These are phyloP conservation scores for Onychomys leucogaster DNA, from an alignment of 2,797 vertebrate genomes.

Conservation along the genomic window DNA sequence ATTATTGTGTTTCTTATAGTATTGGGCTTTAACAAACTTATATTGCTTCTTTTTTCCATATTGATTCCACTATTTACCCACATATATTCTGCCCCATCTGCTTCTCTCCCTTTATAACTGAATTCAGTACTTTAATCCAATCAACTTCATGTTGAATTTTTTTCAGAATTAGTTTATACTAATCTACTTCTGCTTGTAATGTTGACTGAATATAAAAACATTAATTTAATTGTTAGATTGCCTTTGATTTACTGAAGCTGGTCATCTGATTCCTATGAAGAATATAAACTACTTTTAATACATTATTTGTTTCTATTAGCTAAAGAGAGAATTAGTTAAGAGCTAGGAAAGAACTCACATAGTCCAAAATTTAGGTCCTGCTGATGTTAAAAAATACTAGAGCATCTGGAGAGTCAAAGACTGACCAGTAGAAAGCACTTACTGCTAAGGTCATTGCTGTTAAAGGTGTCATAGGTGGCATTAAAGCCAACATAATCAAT, in stretches of 20 bases:
- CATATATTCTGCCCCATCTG: neutral
- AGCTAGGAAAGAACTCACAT: neutral
- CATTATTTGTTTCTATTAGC: slow-evolving; percentile 2
- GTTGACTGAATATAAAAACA: neutral
- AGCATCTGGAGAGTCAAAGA: neutral
- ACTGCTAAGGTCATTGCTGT: slow-evolving; percentile 89
- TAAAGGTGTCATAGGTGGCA: slow-evolving; percentile 88
- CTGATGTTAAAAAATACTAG: neutral
- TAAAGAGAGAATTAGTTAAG: neutral
- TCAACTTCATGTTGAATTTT: neutral
- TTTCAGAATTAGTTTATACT: neutral
- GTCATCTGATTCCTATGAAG: neutral
- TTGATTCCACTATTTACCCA: neutral
- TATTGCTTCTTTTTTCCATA: neutral
- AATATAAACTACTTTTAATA: neutral
- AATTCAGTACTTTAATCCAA: neutral
- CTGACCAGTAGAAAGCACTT: slow-evolving; percentile 77
- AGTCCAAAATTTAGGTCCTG: neutral
- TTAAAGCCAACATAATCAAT: slow-evolving; percentile 89
- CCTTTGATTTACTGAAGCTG: slow-evolving; percentile 8
- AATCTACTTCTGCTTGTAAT: neutral
- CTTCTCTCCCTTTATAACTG: neutral
- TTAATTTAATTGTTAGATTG: neutral
- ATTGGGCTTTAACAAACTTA: neutral
- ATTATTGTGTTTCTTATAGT: neutral